Base-by-base conservation (phyloP, 2,113 vertebrate species). In the Xiphophorus couchianus region DNA sequence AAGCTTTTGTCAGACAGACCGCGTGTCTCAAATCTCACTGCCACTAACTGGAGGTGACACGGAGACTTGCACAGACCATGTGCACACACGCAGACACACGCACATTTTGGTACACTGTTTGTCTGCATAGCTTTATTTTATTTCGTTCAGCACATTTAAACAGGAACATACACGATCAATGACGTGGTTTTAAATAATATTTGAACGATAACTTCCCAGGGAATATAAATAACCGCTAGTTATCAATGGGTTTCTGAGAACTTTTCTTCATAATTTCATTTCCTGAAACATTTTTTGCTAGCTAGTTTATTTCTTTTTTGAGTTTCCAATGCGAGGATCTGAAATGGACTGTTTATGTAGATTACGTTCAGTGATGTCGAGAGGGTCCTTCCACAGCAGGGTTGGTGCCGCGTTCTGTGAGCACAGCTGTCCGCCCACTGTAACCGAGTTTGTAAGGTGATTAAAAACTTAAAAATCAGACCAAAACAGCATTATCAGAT, bases 1-100 rank as follows among this genome's bases (percentile, higher is more conserved):
- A 91, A 90, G 89, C 91, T 91, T 91, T 92, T 93, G 92, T 92
- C 90, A 92, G 86, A 90, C 89, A 91, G 86, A 88, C 90, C 39
- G 84, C 90, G 81, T 86, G 83, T 89, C 87, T 93, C 88, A 90
- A 89, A 88, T 91, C 89, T 84, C 80, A 79, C 77, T 82, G 82
- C 79, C 82, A 66, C 88, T 91, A 91, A 93, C 80, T 83, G 87
- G 80, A 91, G 86, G 83, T 91, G 91, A 92, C 91, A 88, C 62
- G 71, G 69, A 84, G 73, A 85, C 69, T 70, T 80, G 22, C 76
- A 62, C 29, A 82, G 33, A 81, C 71, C 22, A 29, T 29, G 31
- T 71, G 61, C 76, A 62, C 54, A 66, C 71, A 65, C 68, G 29
- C 66, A 5, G 74, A 54, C 80, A 71, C 51, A 66, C 61, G 61